Evolutionary conservation across 2,797 vertebrate species (phyloP).

Genomic region (Acrocephalus scirpaceus): DNA sequence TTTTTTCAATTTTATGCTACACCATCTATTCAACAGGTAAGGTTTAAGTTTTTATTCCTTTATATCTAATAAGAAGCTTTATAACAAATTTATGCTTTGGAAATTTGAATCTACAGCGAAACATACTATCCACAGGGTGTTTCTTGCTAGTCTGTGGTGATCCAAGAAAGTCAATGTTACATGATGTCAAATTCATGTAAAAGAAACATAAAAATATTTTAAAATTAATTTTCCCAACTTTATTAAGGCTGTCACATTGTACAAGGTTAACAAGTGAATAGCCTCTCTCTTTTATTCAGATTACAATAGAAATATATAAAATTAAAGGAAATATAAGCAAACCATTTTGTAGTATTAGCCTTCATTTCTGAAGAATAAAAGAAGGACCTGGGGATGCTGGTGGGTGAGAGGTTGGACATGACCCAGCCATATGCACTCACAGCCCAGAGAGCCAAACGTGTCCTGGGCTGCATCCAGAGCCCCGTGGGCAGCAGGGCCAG

Average conservation of each 20-base stretch:
- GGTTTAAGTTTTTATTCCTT: background rate
- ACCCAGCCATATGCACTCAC: background rate
- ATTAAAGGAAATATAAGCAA: background rate
- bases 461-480: background rate
- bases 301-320: background rate
- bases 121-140: background rate
- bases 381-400: background rate
- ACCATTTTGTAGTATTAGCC: background rate
- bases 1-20: background rate
- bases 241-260: background rate
- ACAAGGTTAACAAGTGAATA: background rate
- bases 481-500: background rate
- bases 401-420: background rate
- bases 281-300: background rate
- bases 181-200: background rate
- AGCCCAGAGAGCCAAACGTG: background rate
- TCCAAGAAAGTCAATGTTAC: background rate
- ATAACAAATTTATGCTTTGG: background rate
- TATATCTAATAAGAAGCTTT: background rate
- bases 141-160: background rate
- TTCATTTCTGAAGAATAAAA: background rate
- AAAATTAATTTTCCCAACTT: background rate
- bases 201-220: background rate
- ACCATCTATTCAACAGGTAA: background rate
- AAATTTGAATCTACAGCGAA: background rate